Percentiles rank a stretch among this genome's conserved stretches.
Conservation (phyloP, 2,797 vertebrate genomes). For the Ambastaia sidthimunki region DNA sequence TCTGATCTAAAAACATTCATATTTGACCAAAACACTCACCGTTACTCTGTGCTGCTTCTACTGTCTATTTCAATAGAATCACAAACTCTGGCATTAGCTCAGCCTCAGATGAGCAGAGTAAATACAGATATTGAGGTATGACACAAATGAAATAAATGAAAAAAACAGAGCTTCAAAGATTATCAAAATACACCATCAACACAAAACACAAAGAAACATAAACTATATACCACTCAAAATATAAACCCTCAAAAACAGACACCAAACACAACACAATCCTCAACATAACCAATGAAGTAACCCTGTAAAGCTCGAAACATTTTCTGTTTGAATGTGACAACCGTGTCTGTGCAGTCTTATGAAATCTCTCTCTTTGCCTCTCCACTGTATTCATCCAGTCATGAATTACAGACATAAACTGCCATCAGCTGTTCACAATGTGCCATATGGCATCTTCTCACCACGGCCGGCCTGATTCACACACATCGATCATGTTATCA, state of each 20-base stretch:
- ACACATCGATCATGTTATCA: background rate
- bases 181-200: constrained; percentile 61
- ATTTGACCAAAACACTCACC: constrained; percentile 20
- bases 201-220: constrained; percentile 13
- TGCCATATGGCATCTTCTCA: constrained; percentile 63
- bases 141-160: constrained; percentile 67
- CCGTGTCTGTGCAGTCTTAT: background rate
- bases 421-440: constrained; percentile 66
- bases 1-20: constrained; percentile 21
- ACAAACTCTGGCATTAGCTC: constrained; percentile 58
- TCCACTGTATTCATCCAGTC: too few relatives aligned
- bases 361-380: background rate
- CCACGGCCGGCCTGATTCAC: constrained; percentile 29
- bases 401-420: too few relatives aligned
- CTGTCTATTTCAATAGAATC: constrained; percentile 56
- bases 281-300: constrained; percentile 21
- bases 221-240: background rate
- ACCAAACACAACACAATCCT: constrained; percentile 16
- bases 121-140: constrained; percentile 75
- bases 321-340: background rate
- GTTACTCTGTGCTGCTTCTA: too few relatives aligned
- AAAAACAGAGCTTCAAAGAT: constrained; percentile 59
- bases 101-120: constrained; percentile 67
- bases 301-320: constrained; percentile 9
- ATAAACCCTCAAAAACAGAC: constrained; percentile 13